Percentiles rank a stretch among this genome's conserved stretches.
These are phyloP conservation scores for Yponomeuta plumbellus DNA, from an alignment of 2,888 invertebrate species.

Conservation along the genomic window DNA sequence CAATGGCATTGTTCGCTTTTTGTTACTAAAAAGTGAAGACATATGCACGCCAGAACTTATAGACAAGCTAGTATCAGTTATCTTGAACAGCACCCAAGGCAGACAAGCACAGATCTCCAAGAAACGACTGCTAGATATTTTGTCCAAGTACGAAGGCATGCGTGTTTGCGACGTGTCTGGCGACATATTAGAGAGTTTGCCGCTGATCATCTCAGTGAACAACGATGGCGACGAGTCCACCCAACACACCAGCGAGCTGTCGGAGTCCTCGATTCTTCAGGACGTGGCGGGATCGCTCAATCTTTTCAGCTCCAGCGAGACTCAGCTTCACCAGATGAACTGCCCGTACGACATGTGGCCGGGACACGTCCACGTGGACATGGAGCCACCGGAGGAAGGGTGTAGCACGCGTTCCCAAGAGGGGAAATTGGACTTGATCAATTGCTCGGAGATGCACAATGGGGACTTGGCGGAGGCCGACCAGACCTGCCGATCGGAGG, in stretches of 20 bases:
- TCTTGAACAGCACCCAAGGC: conserved; percentile 55
- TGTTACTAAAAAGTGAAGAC: conserved; percentile 73
- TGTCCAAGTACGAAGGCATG: conserved; percentile 62
- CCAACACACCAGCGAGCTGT: conserved; percentile 40
- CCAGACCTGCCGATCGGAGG: conserved; percentile 77
- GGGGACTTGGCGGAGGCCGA: conserved; percentile 89
- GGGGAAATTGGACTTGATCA: conserved; percentile 62
- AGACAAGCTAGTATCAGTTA: conserved; percentile 66
- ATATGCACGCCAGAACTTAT: conserved; percentile 68
- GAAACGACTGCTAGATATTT: conserved; percentile 52
- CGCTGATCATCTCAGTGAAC: conserved; percentile 39
- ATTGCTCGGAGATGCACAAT: conserved; percentile 77
- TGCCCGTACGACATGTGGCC: conserved; percentile 65
- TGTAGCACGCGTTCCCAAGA: conserved; percentile 54
- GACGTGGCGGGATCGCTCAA: conserved; percentile 68
- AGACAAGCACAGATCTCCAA: conserved; percentile 53
- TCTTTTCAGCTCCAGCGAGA: conserved; percentile 57
- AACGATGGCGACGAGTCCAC: conserved; percentile 42
- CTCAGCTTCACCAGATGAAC: conserved; percentile 55
- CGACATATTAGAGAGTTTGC: conserved; percentile 59
- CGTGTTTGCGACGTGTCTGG: conserved; percentile 59
- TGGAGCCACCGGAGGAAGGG: conserved; percentile 50
- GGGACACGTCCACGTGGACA: conserved; percentile 54
- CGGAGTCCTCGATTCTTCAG: conserved; percentile 57
- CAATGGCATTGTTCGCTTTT: conserved; percentile 70